phyloP scores from a whole-genome alignment of 2,888 invertebrate genomes.

The Lycophotia porphyrea region DNA sequence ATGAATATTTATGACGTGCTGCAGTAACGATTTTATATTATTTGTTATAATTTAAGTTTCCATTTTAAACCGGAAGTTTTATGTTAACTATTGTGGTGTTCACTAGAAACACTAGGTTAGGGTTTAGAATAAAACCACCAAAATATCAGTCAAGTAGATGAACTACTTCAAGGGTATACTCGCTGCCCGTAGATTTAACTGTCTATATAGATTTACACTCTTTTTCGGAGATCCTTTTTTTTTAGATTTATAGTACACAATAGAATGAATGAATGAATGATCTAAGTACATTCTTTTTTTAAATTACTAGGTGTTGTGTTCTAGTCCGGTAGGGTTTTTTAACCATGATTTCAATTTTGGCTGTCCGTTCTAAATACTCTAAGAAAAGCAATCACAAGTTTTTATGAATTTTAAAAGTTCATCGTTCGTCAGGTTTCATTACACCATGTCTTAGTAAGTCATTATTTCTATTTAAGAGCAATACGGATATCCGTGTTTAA shows the following conservation, averaged over 20 bases:
- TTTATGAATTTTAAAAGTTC: conserved; percentile 32
- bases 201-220: conserved; percentile 3
- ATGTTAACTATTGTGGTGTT: too few relatives aligned
- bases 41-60: conserved; percentile 39
- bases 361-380: neutral
- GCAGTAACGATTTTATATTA: conserved; percentile 42
- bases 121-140: too few relatives aligned
- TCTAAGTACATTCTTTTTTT: neutral
- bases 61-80: neutral
- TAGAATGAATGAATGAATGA: neutral
- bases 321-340: neutral
- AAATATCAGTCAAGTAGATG: too few relatives aligned
- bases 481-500: neutral
- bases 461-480: neutral
- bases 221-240: too few relatives aligned
- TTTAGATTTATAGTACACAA: neutral
- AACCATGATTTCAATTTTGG: neutral
- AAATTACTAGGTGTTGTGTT: neutral
- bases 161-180: too few relatives aligned
- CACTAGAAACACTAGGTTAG: too few relatives aligned
- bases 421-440: neutral
- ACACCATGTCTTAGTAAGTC: neutral
- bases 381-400: neutral
- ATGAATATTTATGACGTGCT: conserved; percentile 63
- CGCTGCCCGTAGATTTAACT: too few relatives aligned